Evolutionary conservation across 2,797 vertebrate species (phyloP).

Genomic region (Hemibagrus guttatus): DNA sequence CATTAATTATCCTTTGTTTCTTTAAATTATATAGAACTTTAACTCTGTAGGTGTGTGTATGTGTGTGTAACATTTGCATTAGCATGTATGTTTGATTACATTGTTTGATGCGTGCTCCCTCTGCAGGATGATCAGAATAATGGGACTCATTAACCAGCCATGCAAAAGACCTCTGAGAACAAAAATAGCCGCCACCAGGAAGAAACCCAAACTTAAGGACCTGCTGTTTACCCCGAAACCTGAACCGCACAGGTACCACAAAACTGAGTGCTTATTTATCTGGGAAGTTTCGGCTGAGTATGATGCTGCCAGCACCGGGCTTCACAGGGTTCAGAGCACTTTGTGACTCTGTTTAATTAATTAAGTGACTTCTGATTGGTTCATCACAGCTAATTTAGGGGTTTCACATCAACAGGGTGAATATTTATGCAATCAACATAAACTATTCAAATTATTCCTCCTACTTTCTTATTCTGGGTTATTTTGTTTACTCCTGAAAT

Average conservation of each 20-base stretch:
- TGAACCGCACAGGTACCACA: conserved; percentile 55
- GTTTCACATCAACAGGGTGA: not conserved
- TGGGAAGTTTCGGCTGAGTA: not conserved
- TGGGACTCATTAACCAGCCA: conserved; percentile 89
- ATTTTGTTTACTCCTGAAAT: not conserved
- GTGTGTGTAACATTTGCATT: not conserved
- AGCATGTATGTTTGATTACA: not conserved
- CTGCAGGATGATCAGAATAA: conserved; percentile 86
- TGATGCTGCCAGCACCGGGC: not conserved
- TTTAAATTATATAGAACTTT: not conserved
- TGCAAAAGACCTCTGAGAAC: conserved; percentile 86
- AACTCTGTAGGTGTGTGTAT: not conserved
- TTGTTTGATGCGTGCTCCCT: conserved; percentile 44
- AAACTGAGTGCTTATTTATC: too few relatives aligned
- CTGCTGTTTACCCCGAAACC: conserved; percentile 79
- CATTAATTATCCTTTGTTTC: too few relatives aligned
- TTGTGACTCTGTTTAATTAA: not conserved
- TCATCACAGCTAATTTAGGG: not conserved
- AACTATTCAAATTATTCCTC: not conserved
- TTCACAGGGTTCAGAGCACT: not conserved
- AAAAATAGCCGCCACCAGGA: conserved; percentile 84
- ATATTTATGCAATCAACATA: not conserved
- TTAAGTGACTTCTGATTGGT: not conserved
- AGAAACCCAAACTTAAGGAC: conserved; percentile 92
- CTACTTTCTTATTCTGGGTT: not conserved